Conservation (phyloP, 2,797 vertebrate species). For the Scomberomorus guttatus region DNA sequence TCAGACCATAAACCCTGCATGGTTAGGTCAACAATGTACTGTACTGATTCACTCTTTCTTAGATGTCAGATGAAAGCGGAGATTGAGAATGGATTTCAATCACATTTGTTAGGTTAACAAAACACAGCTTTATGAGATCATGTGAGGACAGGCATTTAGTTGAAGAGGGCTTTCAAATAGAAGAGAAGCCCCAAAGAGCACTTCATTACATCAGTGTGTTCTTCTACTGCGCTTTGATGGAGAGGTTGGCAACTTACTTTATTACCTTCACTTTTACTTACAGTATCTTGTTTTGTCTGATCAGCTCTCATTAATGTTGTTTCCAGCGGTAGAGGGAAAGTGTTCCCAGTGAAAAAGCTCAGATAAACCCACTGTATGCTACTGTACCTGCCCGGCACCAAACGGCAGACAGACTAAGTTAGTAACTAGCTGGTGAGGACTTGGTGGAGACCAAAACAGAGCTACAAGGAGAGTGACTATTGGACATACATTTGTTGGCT, state of each 20-base stretch:
- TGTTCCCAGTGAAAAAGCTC: neutral
- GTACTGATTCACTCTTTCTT: constrained; percentile 4
- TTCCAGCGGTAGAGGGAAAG: neutral
- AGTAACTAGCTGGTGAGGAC: no score
- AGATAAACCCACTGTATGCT: neutral
- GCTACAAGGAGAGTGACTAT: neutral
- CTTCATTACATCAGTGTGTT: constrained; percentile 50
- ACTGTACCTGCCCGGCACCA: neutral
- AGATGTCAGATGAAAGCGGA: constrained; percentile 26
- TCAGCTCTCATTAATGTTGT: constrained; percentile 21
- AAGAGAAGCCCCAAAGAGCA: constrained; percentile 38
- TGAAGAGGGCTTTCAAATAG: constrained; percentile 46
- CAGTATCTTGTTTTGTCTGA: constrained; percentile 40
- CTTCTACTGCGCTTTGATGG: constrained; percentile 28
- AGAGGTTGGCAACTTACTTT: constrained; percentile 36
- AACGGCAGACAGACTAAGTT: neutral
- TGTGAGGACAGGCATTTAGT: constrained; percentile 35
- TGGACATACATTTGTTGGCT: neutral
- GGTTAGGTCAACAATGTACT: neutral
- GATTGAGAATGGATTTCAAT: constrained; percentile 29
- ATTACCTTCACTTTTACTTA: constrained; percentile 41
- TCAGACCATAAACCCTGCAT: neutral
- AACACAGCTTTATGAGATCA: constrained; percentile 21
- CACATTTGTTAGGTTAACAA: constrained; percentile 41
- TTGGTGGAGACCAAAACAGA: no score